A percentile compares a stretch with the other conserved stretches of the same genome.
Conservation (phyloP, 2,888 invertebrate genomes). For the Rhodophaea formosa region DNA sequence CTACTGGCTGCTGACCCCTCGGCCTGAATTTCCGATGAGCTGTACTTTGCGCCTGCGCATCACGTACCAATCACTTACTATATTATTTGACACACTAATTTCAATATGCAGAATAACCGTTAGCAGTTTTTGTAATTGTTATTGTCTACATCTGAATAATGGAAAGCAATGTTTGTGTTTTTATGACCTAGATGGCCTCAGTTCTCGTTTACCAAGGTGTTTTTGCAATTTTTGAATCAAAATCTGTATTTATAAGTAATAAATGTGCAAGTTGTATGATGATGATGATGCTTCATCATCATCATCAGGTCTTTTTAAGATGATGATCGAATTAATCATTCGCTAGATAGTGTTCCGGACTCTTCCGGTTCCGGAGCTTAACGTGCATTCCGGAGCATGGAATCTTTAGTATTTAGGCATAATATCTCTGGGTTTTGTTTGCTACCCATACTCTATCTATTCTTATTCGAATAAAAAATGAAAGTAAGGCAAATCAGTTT, state of each 20-base stretch:
- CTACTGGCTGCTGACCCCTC: constrained; percentile 26
- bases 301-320: too few species aligned
- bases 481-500: not conserved
- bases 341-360: too few species aligned
- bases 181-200: not conserved
- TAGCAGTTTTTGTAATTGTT: not conserved
- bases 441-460: too few species aligned
- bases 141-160: not conserved
- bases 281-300: too few species aligned
- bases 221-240: not conserved
- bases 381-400: too few species aligned
- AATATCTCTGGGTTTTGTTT: too few species aligned
- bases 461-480: too few species aligned
- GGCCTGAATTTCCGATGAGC: constrained; percentile 56
- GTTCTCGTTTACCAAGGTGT: not conserved
- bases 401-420: too few species aligned
- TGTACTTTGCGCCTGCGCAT: constrained; percentile 40
- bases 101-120: constrained; percentile 31
- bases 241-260: not conserved
- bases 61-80: constrained; percentile 57
- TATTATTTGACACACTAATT: constrained; percentile 61
- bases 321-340: too few species aligned
- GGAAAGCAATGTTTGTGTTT: not conserved
- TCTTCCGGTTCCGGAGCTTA: too few species aligned
- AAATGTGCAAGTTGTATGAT: too few species aligned